Conservation (phyloP, 2,113 vertebrate species). For the Antigone vipio region DNA sequence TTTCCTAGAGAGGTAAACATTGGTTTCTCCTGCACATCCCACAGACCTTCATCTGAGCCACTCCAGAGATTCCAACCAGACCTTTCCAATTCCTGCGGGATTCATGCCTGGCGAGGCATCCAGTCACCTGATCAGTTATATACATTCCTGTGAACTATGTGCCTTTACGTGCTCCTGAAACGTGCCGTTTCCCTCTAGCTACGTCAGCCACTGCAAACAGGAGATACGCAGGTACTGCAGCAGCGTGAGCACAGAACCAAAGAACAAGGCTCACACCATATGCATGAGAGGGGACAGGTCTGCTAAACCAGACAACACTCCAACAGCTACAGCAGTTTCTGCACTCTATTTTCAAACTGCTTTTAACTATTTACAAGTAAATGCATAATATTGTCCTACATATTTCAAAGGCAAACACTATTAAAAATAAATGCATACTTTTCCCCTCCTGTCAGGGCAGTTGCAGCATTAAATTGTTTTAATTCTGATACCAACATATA, state of each 20-base stretch:
- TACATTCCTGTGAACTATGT: accelerated
- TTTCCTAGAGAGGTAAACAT: neutral
- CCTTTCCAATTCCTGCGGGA: neutral
- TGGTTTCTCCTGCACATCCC: neutral
- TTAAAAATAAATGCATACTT: neutral
- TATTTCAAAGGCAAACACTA: neutral
- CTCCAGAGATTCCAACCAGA: accelerated
- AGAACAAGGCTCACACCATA: neutral
- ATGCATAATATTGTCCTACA: neutral
- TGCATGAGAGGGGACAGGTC: neutral
- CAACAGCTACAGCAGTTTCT: neutral
- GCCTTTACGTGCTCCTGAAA: neutral
- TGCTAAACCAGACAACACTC: neutral
- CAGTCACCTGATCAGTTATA: accelerated
- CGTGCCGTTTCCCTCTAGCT: neutral
- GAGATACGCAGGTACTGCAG: neutral
- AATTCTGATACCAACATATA: neutral
- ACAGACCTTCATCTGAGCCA: neutral
- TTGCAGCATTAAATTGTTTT: neutral
- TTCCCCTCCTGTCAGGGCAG: neutral
- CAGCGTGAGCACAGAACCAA: neutral
- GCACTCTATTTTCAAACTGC: neutral
- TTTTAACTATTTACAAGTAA: neutral
- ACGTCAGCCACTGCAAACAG: accelerated
- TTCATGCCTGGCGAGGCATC: neutral